Base-by-base conservation (phyloP, 2,797 vertebrate species). In the Falco concolor region DNA sequence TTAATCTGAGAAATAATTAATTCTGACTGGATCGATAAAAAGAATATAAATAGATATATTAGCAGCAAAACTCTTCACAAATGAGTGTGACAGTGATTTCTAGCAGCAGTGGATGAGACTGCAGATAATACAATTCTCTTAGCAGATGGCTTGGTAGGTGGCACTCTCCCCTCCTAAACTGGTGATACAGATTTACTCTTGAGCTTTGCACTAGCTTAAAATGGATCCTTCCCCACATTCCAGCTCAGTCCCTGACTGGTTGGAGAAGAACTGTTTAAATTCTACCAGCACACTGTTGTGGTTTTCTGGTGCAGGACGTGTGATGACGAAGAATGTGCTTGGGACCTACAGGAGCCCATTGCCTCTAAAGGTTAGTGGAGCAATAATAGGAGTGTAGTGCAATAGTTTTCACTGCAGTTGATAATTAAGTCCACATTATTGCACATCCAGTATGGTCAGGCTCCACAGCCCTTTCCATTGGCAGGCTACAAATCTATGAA, bases 111-210 rank as follows among this genome's bases (percentile, higher is more conserved):
- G 60, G 76, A 94, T 89, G 91, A 93, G 59, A 73, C 91, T 87
- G 79, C 76, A 69, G 89, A 85, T 91, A 92, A 84, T 42, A 75
- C 21, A 40, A 68, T 85, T 84, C 93, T 91, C 87, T 82, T 57
- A 94, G 96, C 95, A 96, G 95, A 95, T 96, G 94, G 81, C 61
- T 90, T 95, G 87, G 95, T 95, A 96, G 88, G 88, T 90, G 95
- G 92, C 90, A 95, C 75, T 93, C 64, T 83, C 49, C 65, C 52
- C 64, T 89, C 50, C 88, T 84, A 95, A 95, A 0, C 36, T 91
- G 72, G 57, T 87, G 75, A 80, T 83, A 93, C 80, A 93, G 77
- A 95, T 89, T 81, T 81, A 94, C 40, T 93, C 83, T 77, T 57
- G 76, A 96, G 70, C 80, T 42, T 42, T 84, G 40, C 0, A 0